A percentile compares a stretch with the other conserved stretches of the same genome.
Evolutionary conservation across 2,113 vertebrate genomes (phyloP).

Genomic region (Oenanthe melanoleuca): DNA sequence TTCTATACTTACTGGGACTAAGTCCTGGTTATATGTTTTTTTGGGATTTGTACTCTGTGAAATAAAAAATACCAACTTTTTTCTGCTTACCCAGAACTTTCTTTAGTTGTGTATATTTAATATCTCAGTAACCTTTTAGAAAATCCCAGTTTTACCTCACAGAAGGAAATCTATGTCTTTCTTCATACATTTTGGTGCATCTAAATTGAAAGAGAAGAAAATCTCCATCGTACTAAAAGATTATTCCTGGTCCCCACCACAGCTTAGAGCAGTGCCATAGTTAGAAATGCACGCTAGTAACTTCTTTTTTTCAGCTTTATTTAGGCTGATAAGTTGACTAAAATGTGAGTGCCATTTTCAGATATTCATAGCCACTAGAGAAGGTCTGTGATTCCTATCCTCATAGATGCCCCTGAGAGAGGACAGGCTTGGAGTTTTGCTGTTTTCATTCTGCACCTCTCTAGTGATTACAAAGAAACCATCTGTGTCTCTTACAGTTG

Average conservation of each 20-base stretch:
- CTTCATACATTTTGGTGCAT: background rate
- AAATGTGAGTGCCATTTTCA: background rate
- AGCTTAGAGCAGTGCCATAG: background rate
- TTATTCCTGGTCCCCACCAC: background rate
- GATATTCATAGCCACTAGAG: background rate
- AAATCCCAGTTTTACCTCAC: background rate
- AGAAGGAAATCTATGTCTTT: background rate
- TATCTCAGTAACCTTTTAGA: background rate
- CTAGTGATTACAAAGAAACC: background rate
- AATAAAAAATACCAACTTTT: background rate
- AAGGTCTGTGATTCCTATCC: background rate
- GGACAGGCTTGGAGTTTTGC: background rate
- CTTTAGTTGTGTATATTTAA: background rate
- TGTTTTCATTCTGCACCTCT: background rate
- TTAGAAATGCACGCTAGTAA: background rate
- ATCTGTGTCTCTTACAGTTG: background rate
- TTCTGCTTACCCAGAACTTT: background rate
- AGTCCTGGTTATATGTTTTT: background rate
- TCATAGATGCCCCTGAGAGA: background rate
- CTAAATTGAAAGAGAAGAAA: background rate
- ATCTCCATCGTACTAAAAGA: background rate
- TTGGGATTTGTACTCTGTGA: background rate
- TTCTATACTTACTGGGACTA: background rate
- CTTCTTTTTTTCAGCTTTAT: background rate
- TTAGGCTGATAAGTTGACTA: background rate